These are phyloP conservation scores for Melanotus villosus DNA, from an alignment of 2,888 invertebrate species.

Conservation along the genomic window DNA sequence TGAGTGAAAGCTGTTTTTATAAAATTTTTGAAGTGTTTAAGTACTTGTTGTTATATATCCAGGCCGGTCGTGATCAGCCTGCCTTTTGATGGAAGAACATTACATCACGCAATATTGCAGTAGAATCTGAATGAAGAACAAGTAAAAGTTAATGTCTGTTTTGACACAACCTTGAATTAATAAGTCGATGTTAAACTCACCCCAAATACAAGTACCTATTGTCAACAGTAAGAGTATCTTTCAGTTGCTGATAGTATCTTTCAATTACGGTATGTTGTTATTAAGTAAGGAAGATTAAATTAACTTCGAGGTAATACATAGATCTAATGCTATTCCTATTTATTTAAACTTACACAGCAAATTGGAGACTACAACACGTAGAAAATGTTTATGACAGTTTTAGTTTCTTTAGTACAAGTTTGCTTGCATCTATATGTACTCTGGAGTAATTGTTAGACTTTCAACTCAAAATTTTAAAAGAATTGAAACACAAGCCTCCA, in stretches of 20 bases:
- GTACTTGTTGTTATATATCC: conserved; percentile 6
- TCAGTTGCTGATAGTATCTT: conserved; percentile 15
- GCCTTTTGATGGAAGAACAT: conserved; percentile 2
- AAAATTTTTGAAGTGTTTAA: neutral
- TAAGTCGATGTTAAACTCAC: conserved; percentile 15
- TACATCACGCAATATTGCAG: conserved; percentile 6
- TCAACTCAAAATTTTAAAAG: no score
- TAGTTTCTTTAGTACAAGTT: no score
- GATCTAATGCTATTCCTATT: no score
- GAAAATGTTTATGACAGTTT: no score
- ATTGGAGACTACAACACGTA: no score
- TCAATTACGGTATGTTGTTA: conserved; percentile 24
- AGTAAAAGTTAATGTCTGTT: conserved; percentile 2
- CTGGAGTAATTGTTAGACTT: no score
- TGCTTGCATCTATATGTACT: no score
- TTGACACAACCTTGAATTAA: neutral
- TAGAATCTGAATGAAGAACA: neutral
- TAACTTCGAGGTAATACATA: neutral
- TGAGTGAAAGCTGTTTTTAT: conserved; percentile 19
- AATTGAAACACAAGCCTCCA: no score
- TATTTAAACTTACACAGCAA: conserved; percentile 4
- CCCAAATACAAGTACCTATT: neutral
- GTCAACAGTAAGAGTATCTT: conserved; percentile 20
- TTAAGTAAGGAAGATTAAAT: conserved; percentile 15
- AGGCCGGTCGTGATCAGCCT: conserved; percentile 22